Conservation (phyloP, 2,113 vertebrate species). For the human (Homo sapiens) region DNA sequence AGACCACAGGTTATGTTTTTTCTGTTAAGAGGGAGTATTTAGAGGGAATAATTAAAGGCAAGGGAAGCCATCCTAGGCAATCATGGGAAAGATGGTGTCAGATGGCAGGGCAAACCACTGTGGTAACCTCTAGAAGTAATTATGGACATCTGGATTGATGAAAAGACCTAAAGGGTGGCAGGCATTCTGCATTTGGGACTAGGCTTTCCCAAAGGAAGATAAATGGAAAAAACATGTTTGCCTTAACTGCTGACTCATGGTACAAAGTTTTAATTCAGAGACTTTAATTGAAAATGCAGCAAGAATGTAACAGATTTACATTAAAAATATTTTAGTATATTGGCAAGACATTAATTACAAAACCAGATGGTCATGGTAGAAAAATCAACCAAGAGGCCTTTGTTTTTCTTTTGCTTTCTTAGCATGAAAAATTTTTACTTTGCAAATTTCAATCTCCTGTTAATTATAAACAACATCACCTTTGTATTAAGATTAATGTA, state of each 20-base stretch:
- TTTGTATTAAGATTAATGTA: conserved; percentile 11
- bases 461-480: conserved; percentile 14
- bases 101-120: conserved; percentile 70
- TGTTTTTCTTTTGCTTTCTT: conserved; percentile 61
- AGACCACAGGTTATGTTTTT: conserved; percentile 13
- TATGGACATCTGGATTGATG: conserved; percentile 76
- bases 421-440: conserved; percentile 44
- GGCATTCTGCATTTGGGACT: conserved; percentile 60
- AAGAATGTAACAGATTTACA: conserved; percentile 67
- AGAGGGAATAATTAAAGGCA: conserved; percentile 73
- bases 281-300: conserved; percentile 55
- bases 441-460: conserved; percentile 21
- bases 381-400: conserved; percentile 53
- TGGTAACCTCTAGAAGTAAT: conserved; percentile 76
- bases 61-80: conserved; percentile 67
- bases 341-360: conserved; percentile 74
- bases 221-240: conserved; percentile 66
- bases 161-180: conserved; percentile 66
- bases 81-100: conserved; percentile 69
- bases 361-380: conserved; percentile 71
- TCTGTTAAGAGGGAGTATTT: conserved; percentile 36
- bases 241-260: conserved; percentile 69
- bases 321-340: conserved; percentile 69
- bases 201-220: conserved; percentile 67
- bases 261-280: conserved; percentile 71